These are phyloP conservation scores for Microtus obscurus DNA, from an alignment of 2,797 vertebrate genomes.

Conservation along the genomic window DNA sequence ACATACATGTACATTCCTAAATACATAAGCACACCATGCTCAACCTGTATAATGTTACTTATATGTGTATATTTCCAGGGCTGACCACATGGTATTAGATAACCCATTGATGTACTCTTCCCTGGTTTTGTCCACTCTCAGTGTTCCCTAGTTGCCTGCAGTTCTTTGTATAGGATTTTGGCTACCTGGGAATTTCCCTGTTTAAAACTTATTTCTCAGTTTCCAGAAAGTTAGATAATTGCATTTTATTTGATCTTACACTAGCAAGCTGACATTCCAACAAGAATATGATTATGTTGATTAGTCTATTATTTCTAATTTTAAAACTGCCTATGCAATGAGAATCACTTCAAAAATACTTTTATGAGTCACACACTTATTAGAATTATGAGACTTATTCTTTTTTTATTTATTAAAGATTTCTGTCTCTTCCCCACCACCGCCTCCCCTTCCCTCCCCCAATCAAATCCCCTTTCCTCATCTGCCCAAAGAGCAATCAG, in stretches of 20 bases:
- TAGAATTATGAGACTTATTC: conserved; percentile 24
- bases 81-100: neutral
- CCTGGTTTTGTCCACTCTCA: too few species aligned
- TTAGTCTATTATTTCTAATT: conserved; percentile 43
- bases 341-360: conserved; percentile 32
- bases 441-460: too few species aligned
- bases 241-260: conserved; percentile 19
- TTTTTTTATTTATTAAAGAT: too few species aligned
- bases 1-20: neutral
- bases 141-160: neutral
- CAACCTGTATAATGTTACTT: neutral
- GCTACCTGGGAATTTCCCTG: neutral
- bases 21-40: neutral
- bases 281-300: conserved; percentile 31
- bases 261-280: conserved; percentile 34
- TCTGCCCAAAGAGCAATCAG: too few species aligned
- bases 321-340: conserved; percentile 26
- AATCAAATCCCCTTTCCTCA: too few species aligned
- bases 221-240: conserved; percentile 18
- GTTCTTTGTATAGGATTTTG: neutral
- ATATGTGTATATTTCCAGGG: neutral
- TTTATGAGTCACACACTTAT: conserved; percentile 30
- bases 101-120: neutral
- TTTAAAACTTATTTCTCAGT: conserved; percentile 46
- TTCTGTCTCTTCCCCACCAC: too few species aligned